These are phyloP conservation scores for Macaria liturata DNA, from an alignment of 2,888 invertebrate species.

Conservation along the genomic window DNA sequence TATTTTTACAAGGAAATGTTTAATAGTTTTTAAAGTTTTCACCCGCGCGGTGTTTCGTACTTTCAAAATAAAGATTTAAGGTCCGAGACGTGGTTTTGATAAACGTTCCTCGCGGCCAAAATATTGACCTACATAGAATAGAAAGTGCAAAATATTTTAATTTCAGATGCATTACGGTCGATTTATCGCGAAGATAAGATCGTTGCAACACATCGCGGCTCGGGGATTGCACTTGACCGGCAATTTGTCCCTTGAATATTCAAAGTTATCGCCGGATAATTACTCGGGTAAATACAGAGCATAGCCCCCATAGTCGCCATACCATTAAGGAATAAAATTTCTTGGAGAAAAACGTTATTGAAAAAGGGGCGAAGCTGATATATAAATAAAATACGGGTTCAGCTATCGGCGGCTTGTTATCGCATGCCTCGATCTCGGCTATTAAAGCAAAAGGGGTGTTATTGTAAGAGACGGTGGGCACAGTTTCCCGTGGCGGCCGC, in stretches of 20 bases:
- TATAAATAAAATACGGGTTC: conserved; percentile 84
- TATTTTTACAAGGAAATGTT: conserved; percentile 14
- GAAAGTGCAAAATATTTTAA: too few relatives aligned
- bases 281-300: conserved; percentile 75
- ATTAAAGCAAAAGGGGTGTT: conserved; percentile 78
- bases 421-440: conserved; percentile 79
- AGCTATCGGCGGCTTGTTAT: conserved; percentile 83
- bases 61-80: too few relatives aligned
- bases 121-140: too few relatives aligned
- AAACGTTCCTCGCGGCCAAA: too few relatives aligned
- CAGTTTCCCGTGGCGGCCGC: conserved; percentile 73
- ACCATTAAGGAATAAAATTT: conserved; percentile 80
- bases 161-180: too few relatives aligned
- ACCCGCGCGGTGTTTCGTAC: too few relatives aligned
- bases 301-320: conserved; percentile 67
- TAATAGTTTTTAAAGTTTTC: conserved; percentile 1
- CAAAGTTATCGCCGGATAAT: conserved; percentile 72
- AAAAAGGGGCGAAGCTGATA: conserved; percentile 79
- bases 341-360: conserved; percentile 79
- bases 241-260: conserved; percentile 73
- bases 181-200: neutral
- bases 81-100: too few relatives aligned
- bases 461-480: conserved; percentile 72
- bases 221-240: conserved; percentile 58
- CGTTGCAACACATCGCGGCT: conserved; percentile 26